These are phyloP conservation scores for Sylvia atricapilla DNA, from an alignment of 2,113 vertebrate genomes.

Conservation along the genomic window DNA sequence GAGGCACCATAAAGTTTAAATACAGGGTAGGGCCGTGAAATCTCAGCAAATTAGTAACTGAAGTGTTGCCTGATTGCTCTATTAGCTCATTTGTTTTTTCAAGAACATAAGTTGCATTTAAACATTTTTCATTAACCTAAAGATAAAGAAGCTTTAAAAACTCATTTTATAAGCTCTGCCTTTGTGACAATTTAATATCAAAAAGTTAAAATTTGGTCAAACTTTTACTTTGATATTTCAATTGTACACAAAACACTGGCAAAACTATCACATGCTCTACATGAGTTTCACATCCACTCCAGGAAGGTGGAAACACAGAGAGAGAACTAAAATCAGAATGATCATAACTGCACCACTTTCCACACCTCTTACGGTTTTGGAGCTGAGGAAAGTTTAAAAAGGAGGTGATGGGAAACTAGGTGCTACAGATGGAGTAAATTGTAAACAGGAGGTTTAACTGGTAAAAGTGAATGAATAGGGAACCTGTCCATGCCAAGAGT, in stretches of 20 bases:
- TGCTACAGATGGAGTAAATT: background rate
- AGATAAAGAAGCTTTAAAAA: background rate
- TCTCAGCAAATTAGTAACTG: background rate
- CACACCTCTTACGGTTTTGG: background rate
- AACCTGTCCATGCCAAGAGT: background rate
- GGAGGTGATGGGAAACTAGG: background rate
- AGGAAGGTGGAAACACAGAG: background rate
- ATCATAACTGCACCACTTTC: background rate
- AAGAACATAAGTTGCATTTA: background rate
- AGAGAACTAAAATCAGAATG: background rate
- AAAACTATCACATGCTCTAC: background rate
- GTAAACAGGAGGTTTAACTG: background rate
- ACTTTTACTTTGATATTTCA: background rate
- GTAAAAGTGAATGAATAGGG: background rate
- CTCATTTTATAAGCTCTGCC: background rate
- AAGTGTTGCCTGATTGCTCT: background rate
- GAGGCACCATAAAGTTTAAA: background rate
- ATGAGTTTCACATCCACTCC: background rate
- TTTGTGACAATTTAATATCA: background rate
- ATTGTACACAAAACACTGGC: background rate
- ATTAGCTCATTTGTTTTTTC: background rate
- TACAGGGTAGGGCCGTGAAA: background rate
- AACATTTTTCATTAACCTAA: background rate
- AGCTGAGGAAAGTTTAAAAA: background rate
- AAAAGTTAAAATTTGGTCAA: background rate